Percentiles rank a stretch among this genome's conserved stretches.
phyloP scores from a whole-genome alignment of 2,797 vertebrate genomes.

The Pelobates cultripes region DNA sequence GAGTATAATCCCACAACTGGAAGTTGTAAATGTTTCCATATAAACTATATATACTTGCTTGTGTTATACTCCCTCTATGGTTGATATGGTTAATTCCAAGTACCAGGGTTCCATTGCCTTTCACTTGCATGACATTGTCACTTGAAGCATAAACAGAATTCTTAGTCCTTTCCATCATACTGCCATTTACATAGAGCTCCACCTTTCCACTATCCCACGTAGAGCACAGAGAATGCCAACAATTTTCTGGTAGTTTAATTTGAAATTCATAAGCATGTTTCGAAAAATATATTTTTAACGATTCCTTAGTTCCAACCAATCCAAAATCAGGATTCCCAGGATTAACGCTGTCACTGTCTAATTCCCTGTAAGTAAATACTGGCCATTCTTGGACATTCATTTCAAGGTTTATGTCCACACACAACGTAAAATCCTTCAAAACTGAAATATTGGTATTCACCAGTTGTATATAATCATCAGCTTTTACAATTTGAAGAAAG shows the following conservation, averaged over 20 bases:
- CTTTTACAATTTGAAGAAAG: slow-evolving; percentile 59
- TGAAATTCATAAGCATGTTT: slow-evolving; percentile 39
- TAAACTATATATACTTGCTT: slow-evolving; percentile 58
- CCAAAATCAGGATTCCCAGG: slow-evolving; percentile 64
- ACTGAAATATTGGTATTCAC: slow-evolving; percentile 59
- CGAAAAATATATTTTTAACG: slow-evolving; percentile 66
- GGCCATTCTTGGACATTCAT: slow-evolving; percentile 61
- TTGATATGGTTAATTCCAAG: slow-evolving; percentile 71
- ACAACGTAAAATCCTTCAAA: slow-evolving; percentile 70
- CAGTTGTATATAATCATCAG: neutral
- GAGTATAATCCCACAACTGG: slow-evolving; percentile 72
- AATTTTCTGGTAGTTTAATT: neutral
- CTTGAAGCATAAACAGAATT: accelerated
- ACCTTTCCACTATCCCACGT: slow-evolving; percentile 71
- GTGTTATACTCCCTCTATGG: slow-evolving; percentile 43
- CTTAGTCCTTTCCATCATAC: too few relatives aligned
- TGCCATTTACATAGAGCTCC: slow-evolving; percentile 67
- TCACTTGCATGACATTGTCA: slow-evolving; percentile 47
- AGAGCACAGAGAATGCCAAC: slow-evolving; percentile 72
- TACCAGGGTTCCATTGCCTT: slow-evolving; percentile 70
- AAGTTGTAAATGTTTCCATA: slow-evolving; percentile 71
- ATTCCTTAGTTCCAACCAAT: slow-evolving; percentile 56
- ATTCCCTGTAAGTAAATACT: slow-evolving; percentile 70
- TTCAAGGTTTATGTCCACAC: slow-evolving; percentile 60
- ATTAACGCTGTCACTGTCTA: slow-evolving; percentile 23